Evolutionary conservation across 1,140 invertebrate genomes (phyloP).

Genomic region (Steinernema feltiae): DNA sequence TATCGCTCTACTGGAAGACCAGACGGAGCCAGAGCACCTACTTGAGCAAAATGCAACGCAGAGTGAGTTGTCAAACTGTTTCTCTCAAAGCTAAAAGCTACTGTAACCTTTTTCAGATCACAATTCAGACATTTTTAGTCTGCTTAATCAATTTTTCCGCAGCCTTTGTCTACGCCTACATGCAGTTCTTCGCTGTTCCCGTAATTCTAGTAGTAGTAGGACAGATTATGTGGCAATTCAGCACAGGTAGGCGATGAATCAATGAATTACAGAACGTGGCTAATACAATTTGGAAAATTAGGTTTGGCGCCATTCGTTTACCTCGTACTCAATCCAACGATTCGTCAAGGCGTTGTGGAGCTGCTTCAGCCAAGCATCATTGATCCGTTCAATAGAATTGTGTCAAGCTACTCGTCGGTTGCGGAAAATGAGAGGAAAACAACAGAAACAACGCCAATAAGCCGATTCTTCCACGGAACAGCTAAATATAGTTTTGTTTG

Average conservation of each 20-base stretch:
- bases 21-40: neutral
- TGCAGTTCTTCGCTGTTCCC: neutral
- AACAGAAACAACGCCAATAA: neutral
- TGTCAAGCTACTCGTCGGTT: no score
- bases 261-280: neutral
- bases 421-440: neutral
- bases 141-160: neutral
- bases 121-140: neutral
- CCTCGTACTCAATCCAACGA: neutral
- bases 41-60: neutral
- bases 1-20: neutral
- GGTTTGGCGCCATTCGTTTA: neutral
- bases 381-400: neutral
- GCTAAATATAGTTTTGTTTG: no score
- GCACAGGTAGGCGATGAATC: no score
- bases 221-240: neutral
- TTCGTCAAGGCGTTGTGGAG: neutral
- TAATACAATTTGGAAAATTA: neutral
- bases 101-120: neutral
- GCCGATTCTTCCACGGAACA: no score
- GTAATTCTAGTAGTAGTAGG: neutral
- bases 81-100: neutral
- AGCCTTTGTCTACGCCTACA: neutral
- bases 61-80: neutral
- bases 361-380: neutral